These are phyloP conservation scores for Agrotis puta DNA, from an alignment of 2,888 invertebrate species.

Conservation along the genomic window DNA sequence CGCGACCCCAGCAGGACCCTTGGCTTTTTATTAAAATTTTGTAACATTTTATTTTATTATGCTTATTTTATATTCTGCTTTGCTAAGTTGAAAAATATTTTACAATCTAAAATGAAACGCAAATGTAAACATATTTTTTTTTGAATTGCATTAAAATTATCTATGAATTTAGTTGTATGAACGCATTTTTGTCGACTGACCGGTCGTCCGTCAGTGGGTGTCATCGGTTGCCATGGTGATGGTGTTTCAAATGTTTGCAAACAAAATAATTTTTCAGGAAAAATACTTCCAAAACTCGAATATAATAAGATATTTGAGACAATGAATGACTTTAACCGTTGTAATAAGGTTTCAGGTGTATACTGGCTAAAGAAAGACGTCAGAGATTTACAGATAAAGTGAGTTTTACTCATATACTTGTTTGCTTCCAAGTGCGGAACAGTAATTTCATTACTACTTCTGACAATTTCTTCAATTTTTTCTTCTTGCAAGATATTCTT, in stretches of 20 bases:
- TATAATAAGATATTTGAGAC: background rate
- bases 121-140: too few relatives aligned
- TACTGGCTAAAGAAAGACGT: constrained; percentile 89
- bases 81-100: too few relatives aligned
- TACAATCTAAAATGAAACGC: too few relatives aligned
- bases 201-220: background rate
- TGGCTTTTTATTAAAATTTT: background rate
- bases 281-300: background rate
- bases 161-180: background rate
- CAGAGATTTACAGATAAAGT: constrained; percentile 89
- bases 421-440: background rate
- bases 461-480: too few relatives aligned
- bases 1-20: too few relatives aligned
- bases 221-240: constrained; percentile 44
- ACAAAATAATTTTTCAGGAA: constrained; percentile 12
- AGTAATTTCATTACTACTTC: too few relatives aligned
- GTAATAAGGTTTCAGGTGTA: constrained; percentile 84
- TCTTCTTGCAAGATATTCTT: too few relatives aligned
- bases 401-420: constrained; percentile 59
- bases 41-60: too few relatives aligned
- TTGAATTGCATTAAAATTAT: too few relatives aligned
- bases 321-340: constrained; percentile 82
- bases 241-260: background rate
- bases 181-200: background rate
- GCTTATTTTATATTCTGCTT: too few relatives aligned